Conservation (phyloP, 2,888 invertebrate genomes). For the Apodemia mormo region DNA sequence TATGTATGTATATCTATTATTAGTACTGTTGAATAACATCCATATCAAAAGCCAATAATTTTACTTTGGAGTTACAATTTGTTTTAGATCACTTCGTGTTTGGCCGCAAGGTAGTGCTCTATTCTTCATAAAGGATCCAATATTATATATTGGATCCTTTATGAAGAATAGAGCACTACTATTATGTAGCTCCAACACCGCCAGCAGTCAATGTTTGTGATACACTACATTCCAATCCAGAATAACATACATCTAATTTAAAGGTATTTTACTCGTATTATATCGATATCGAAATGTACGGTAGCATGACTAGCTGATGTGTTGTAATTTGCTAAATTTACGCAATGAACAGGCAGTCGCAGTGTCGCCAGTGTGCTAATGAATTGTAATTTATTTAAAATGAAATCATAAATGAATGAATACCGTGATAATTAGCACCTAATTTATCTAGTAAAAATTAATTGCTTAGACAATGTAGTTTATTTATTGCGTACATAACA, state of each 20-base stretch:
- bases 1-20: no score
- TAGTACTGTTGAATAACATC: no score
- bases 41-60: no score
- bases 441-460: not conserved
- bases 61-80: no score
- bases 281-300: constrained; percentile 3
- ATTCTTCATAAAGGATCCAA: no score
- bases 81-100: no score
- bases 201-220: not conserved
- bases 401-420: not conserved
- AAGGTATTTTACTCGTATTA: not conserved
- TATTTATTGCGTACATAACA: no score
- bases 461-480: no score
- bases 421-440: not conserved
- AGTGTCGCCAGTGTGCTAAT: not conserved
- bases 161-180: no score
- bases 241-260: not conserved
- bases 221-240: not conserved
- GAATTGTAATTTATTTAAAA: not conserved
- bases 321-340: constrained; percentile 18
- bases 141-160: no score
- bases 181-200: not conserved
- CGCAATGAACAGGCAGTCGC: constrained; percentile 1
- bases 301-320: not conserved
- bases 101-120: no score